Conservation (phyloP, 2,888 invertebrate species). For the Xanthorhoe designata region DNA sequence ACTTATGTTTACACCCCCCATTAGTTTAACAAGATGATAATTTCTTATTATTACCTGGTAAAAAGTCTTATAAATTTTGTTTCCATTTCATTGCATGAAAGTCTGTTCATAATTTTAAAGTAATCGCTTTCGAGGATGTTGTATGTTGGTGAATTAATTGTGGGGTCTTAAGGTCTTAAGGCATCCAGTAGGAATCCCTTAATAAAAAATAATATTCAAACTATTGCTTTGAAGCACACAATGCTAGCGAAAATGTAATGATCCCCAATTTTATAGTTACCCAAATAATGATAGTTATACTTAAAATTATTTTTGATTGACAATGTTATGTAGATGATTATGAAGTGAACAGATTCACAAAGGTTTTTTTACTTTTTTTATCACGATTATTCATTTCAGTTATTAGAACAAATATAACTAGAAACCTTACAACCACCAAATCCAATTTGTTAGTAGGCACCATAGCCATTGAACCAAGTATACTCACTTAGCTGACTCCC, state of each 20-base stretch:
- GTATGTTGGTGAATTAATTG: not conserved
- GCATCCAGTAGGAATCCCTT: not conserved
- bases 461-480: slow-evolving; percentile 34
- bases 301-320: not conserved
- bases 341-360: not conserved
- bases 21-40: no score
- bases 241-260: not conserved
- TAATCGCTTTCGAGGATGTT: not conserved
- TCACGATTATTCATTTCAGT: not conserved
- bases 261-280: not conserved
- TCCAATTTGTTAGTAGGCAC: slow-evolving; percentile 39
- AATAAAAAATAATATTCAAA: not conserved
- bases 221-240: not conserved
- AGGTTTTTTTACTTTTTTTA: not conserved
- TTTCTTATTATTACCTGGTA: no score
- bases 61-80: no score
- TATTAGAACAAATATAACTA: slow-evolving; percentile 5
- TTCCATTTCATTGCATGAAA: no score
- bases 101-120: not conserved
- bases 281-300: not conserved
- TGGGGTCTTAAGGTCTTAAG: not conserved
- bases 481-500: slow-evolving; percentile 87
- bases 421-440: slow-evolving; percentile 26
- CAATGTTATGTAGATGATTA: not conserved
- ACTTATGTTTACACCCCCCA: no score